A percentile compares a stretch with the other conserved stretches of the same genome.
phyloP scores from a whole-genome alignment of 2,797 vertebrate species.

The Simalia tracyae region DNA sequence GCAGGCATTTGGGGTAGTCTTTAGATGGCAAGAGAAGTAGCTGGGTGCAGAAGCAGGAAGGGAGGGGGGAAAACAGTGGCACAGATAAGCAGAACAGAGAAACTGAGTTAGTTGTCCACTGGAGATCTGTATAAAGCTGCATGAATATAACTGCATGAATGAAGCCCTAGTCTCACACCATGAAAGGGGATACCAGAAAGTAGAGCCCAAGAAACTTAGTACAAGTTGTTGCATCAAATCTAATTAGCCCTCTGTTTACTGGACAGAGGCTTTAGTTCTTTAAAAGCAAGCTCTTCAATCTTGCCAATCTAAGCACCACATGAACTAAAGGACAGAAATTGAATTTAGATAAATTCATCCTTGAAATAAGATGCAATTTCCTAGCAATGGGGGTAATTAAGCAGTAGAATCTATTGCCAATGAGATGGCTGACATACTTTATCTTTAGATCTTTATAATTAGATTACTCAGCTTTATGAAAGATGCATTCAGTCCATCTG shows the following conservation, averaged over 20 bases:
- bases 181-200: slow-evolving; percentile 57
- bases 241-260: slow-evolving; percentile 28
- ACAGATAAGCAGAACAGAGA: neutral
- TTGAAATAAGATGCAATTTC: slow-evolving; percentile 25
- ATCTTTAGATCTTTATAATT: slow-evolving; percentile 35
- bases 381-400: slow-evolving; percentile 30
- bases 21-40: neutral
- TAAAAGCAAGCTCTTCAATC: neutral
- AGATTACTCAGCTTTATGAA: slow-evolving; percentile 36
- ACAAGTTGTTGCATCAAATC: slow-evolving; percentile 35
- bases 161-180: slow-evolving; percentile 49
- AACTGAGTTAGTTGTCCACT: neutral
- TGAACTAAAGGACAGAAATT: slow-evolving; percentile 15
- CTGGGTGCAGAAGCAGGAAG: neutral
- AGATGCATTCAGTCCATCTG: slow-evolving; percentile 20
- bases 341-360: slow-evolving; percentile 35
- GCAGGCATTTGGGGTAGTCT: neutral
- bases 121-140: neutral
- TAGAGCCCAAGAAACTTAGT: slow-evolving; percentile 20
- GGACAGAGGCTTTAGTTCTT: neutral
- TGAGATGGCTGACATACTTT: slow-evolving; percentile 23
- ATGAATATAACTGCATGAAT: neutral
- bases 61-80: neutral
- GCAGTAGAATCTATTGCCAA: slow-evolving; percentile 18
- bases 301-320: slow-evolving; percentile 23